These are phyloP conservation scores for Vandiemenella viatica DNA, from an alignment of 2,888 invertebrate species.

Conservation along the genomic window DNA sequence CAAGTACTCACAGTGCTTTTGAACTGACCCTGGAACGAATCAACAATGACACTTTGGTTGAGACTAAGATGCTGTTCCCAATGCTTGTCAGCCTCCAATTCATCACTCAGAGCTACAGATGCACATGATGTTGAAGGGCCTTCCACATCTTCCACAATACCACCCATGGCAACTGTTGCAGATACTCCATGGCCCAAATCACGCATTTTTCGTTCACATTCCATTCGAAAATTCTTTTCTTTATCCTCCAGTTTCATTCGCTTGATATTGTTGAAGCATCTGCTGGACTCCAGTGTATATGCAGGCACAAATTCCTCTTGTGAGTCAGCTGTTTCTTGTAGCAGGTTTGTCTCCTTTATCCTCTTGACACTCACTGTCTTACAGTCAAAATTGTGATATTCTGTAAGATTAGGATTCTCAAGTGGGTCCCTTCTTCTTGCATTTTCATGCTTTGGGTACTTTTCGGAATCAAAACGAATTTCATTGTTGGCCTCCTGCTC, in stretches of 20 bases:
- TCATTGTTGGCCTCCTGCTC: conserved; percentile 31
- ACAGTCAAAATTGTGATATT: conserved; percentile 31
- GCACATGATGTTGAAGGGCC: conserved; percentile 3
- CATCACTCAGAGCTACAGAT: conserved; percentile 18
- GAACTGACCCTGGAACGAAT: conserved; percentile 48
- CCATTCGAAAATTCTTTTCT: conserved; percentile 25
- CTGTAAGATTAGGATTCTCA: conserved; percentile 30
- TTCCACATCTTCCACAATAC: neutral
- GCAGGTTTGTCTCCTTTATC: conserved; percentile 34
- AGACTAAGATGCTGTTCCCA: conserved; percentile 39
- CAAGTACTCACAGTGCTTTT: conserved; percentile 44
- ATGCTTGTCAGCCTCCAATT: conserved; percentile 34
- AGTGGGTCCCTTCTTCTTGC: conserved; percentile 25
- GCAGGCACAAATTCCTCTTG: neutral
- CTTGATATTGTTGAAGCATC: conserved; percentile 24
- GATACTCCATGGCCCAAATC: conserved; percentile 5
- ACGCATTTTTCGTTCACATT: conserved; percentile 20
- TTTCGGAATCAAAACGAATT: conserved; percentile 38
- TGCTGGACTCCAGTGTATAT: conserved; percentile 4
- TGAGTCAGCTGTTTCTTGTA: conserved; percentile 11
- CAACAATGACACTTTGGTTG: conserved; percentile 43
- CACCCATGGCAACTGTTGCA: conserved; percentile 17
- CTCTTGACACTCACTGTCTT: conserved; percentile 29
- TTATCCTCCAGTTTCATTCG: conserved; percentile 29
- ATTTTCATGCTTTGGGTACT: conserved; percentile 36